Conservation (phyloP, 2,797 vertebrate species). For the Tenualosa thibaudeaui region DNA sequence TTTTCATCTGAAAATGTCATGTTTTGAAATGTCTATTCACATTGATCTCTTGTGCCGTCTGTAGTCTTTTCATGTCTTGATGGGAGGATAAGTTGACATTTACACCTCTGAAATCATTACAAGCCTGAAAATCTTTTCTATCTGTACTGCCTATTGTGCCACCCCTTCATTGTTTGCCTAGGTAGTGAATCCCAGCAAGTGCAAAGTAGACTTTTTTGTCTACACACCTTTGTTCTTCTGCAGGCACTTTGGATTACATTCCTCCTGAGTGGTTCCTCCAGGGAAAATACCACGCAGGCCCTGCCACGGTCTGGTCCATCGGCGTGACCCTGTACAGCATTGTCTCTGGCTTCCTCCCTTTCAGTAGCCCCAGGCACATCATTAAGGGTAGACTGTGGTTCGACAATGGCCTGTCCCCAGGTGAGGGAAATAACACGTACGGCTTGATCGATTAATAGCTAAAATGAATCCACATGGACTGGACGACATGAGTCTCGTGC, state of each 20-base stretch:
- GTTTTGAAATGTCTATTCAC: not conserved
- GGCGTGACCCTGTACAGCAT: slow-evolving; percentile 68
- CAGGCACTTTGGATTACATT: slow-evolving; percentile 65
- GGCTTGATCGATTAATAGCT: not conserved
- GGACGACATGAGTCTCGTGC: not conserved
- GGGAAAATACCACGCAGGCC: slow-evolving; percentile 60
- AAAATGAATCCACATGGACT: not conserved
- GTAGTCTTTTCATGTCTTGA: not conserved
- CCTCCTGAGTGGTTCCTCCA: slow-evolving; percentile 66
- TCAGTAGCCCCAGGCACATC: slow-evolving; percentile 59
- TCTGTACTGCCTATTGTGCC: not conserved
- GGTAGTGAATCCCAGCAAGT: not conserved
- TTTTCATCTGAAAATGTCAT: not conserved
- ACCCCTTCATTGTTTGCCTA: not conserved
- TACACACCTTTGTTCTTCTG: not conserved
- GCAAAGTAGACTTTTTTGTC: not conserved
- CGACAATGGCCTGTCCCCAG: slow-evolving; percentile 56
- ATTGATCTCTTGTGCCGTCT: not conserved
- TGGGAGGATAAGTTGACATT: not conserved
- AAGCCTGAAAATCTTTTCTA: not conserved
- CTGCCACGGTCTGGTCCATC: slow-evolving; percentile 69
- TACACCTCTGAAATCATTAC: not conserved
- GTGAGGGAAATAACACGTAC: slow-evolving; percentile 50
- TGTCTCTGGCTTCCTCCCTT: slow-evolving; percentile 65
- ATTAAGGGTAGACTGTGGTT: slow-evolving; percentile 54